These are phyloP conservation scores for Capitulum mitella DNA, from an alignment of 2,888 invertebrate genomes.

Conservation along the genomic window DNA sequence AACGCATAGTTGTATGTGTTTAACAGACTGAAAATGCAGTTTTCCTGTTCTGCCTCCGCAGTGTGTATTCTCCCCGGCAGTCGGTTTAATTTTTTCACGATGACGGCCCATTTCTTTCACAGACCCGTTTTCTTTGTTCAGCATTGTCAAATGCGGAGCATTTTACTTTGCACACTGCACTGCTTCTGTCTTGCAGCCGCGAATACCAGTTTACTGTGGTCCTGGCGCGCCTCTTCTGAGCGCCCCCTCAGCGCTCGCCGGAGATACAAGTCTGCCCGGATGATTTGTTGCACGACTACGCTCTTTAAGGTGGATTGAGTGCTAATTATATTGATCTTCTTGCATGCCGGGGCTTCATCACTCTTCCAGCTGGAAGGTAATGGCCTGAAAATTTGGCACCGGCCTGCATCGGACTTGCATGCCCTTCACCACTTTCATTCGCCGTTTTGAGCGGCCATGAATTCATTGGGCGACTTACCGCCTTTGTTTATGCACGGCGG, in stretches of 20 bases:
- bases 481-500: background rate
- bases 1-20: too few relatives aligned
- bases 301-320: slow-evolving; percentile 5
- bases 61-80: too few relatives aligned
- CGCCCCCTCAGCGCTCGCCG: background rate
- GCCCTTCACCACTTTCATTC: background rate
- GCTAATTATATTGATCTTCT: slow-evolving; percentile 19
- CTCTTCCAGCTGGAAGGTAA: background rate
- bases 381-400: slow-evolving; percentile 5
- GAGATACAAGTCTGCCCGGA: background rate
- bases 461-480: background rate
- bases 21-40: too few relatives aligned
- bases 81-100: too few relatives aligned
- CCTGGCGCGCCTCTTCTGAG: background rate
- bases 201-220: too few relatives aligned
- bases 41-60: too few relatives aligned
- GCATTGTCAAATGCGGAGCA: too few relatives aligned
- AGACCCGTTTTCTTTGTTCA: too few relatives aligned
- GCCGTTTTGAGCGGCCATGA: background rate
- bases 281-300: background rate
- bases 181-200: too few relatives aligned
- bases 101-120: too few relatives aligned
- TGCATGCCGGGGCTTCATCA: background rate
- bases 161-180: too few relatives aligned
- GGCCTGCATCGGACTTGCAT: background rate